Percentiles rank a stretch among this genome's conserved stretches.
Conservation (phyloP, 2,113 vertebrate genomes). For the Pseudorasbora parva region DNA sequence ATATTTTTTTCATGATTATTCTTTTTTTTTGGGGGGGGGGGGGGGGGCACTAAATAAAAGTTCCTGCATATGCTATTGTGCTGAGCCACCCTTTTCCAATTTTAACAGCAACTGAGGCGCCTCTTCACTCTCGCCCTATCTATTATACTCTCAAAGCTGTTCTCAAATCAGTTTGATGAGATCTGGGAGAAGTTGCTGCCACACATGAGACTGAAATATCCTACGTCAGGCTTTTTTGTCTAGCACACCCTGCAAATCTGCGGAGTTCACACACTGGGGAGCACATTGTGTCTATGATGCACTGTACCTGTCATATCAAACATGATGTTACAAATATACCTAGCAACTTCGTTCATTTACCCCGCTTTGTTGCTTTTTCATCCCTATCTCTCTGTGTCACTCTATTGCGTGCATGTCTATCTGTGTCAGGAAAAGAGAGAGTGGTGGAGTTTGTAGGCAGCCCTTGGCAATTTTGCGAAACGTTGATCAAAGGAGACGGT, state of each 20-base stretch:
- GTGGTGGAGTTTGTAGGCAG: conserved; percentile 5
- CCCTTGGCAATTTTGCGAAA: conserved; percentile 34
- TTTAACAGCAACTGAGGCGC: conserved; percentile 13
- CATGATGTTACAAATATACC: conserved; percentile 34
- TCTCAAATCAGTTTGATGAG: conserved; percentile 31
- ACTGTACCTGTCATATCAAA: conserved; percentile 19
- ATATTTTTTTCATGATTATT: background rate
- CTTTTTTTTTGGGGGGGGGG: no score
- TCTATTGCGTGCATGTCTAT: conserved; percentile 18
- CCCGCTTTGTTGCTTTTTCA: background rate
- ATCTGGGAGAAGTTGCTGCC: conserved; percentile 27
- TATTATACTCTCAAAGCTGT: conserved; percentile 24
- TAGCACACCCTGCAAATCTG: conserved; percentile 28
- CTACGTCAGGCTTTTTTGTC: conserved; percentile 30
- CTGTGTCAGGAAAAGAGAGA: conserved; percentile 37
- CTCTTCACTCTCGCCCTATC: conserved; percentile 16
- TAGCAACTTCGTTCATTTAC: conserved; percentile 7
- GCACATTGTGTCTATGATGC: conserved; percentile 20
- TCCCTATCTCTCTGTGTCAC: background rate
- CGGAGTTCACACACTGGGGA: conserved; percentile 20
- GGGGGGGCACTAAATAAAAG: background rate
- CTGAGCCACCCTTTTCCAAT: conserved; percentile 24
- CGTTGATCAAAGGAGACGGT: conserved; percentile 39
- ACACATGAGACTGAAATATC: conserved; percentile 33
- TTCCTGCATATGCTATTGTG: background rate